Evolutionary conservation across 2,888 invertebrate genomes (phyloP).

Genomic region (Drosophila acutilabella): DNA sequence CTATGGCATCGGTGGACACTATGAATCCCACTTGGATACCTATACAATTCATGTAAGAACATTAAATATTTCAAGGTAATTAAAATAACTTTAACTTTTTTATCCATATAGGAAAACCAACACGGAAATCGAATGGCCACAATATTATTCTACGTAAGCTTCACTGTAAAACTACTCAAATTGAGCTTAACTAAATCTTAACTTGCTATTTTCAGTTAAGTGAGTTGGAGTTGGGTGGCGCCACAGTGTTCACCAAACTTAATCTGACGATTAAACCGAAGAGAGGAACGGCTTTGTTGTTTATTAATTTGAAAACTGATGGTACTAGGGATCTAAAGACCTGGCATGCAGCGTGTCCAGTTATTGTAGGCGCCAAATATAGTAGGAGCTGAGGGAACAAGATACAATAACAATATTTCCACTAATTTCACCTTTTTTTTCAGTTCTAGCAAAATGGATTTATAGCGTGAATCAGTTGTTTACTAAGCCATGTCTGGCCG

Average conservation of each 20-base stretch:
- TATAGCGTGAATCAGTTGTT: constrained; percentile 17
- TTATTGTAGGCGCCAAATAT: constrained; percentile 40
- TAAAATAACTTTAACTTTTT: too few species aligned
- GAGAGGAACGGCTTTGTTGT: constrained; percentile 40
- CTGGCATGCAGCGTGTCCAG: constrained; percentile 39
- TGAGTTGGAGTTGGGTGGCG: constrained; percentile 38
- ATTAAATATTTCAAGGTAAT: not conserved
- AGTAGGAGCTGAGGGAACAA: constrained; percentile 17
- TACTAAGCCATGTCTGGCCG: constrained; percentile 24
- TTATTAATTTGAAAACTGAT: constrained; percentile 33
- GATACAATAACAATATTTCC: not conserved
- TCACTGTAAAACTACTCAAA: too few species aligned
- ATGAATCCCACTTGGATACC: constrained; percentile 19
- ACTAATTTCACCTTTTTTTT: not conserved
- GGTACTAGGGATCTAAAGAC: constrained; percentile 6
- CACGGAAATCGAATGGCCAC: constrained; percentile 44
- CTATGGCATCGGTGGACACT: constrained; percentile 46
- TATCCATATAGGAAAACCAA: too few species aligned
- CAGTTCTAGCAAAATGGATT: constrained; percentile 43
- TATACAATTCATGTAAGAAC: not conserved
- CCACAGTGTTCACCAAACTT: constrained; percentile 37
- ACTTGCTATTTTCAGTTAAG: constrained; percentile 21
- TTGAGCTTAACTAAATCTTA: too few species aligned
- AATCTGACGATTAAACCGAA: constrained; percentile 36
- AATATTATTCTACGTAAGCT: constrained; percentile 43